phyloP scores from a whole-genome alignment of 2,797 vertebrate genomes.

The Chaetodon trifasciatus region DNA sequence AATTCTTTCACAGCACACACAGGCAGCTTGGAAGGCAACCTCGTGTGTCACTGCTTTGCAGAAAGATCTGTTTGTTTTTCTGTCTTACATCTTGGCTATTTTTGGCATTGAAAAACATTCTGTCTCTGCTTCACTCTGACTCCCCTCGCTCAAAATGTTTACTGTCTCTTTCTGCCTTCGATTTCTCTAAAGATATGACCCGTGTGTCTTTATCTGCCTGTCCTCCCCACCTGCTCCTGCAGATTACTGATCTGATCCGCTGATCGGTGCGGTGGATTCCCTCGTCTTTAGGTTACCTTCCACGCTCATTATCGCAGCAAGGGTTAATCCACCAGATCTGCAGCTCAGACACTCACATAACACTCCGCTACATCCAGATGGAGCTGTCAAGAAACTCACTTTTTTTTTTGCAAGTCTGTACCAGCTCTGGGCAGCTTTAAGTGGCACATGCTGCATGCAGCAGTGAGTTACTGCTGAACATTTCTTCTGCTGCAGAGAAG shows the following conservation, averaged over 20 bases:
- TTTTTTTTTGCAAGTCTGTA: conserved; percentile 10
- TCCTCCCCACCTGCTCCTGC: conserved; percentile 1
- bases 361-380: conserved; percentile 48
- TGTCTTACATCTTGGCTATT: conserved; percentile 43
- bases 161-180: conserved; percentile 18
- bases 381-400: conserved; percentile 52
- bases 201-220: background rate
- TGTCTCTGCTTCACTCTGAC: conserved; percentile 14
- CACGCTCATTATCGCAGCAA: conserved; percentile 43
- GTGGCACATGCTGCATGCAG: conserved; percentile 17
- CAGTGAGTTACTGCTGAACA: conserved; percentile 21
- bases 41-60: conserved; percentile 4
- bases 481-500: conserved; percentile 36
- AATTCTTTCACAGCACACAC: background rate
- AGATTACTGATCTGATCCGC: conserved; percentile 41
- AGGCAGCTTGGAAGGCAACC: conserved; percentile 29
- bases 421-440: conserved; percentile 28
- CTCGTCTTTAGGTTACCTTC: conserved; percentile 34
- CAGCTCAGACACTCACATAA: conserved; percentile 36
- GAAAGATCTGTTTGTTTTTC: conserved; percentile 37
- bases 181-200: conserved; percentile 9
- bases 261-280: conserved; percentile 13
- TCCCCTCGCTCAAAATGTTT: conserved; percentile 20
- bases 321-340: conserved; percentile 61
- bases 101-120: conserved; percentile 38